phyloP scores from a whole-genome alignment of 2,888 invertebrate species.

The Psylliodes chrysocephalus region DNA sequence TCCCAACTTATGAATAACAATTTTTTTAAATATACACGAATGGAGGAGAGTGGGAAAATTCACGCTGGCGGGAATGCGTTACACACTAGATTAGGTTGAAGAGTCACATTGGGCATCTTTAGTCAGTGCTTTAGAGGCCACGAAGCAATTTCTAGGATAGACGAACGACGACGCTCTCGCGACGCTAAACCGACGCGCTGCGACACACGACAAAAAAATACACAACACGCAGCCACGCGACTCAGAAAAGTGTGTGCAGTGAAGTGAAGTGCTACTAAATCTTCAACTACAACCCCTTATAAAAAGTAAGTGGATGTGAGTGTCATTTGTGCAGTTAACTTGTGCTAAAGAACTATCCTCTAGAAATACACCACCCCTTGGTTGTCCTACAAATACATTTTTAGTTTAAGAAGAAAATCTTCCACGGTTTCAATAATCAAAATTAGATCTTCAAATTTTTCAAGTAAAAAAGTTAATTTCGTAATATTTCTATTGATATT shows the following conservation, averaged over 20 bases:
- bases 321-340: constrained; percentile 43
- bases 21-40: constrained; percentile 21
- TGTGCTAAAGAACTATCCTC: constrained; percentile 27
- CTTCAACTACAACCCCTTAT: constrained; percentile 51
- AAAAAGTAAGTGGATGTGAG: constrained; percentile 59
- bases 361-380: constrained; percentile 25
- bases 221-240: constrained; percentile 50
- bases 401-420: not conserved
- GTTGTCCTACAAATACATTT: constrained; percentile 29
- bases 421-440: not conserved
- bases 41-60: constrained; percentile 41
- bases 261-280: constrained; percentile 58
- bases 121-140: constrained; percentile 65
- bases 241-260: constrained; percentile 55
- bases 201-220: constrained; percentile 58
- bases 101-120: constrained; percentile 60
- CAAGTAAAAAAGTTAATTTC: too few species aligned
- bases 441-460: too few species aligned
- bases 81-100: constrained; percentile 62
- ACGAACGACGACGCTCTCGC: constrained; percentile 64
- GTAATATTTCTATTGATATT: too few species aligned
- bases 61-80: constrained; percentile 56
- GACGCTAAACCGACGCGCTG: constrained; percentile 44
- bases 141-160: constrained; percentile 63
- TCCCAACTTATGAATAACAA: constrained; percentile 33